These are phyloP conservation scores for Cetoscarus ocellatus DNA, from an alignment of 2,797 vertebrate species.

Conservation along the genomic window DNA sequence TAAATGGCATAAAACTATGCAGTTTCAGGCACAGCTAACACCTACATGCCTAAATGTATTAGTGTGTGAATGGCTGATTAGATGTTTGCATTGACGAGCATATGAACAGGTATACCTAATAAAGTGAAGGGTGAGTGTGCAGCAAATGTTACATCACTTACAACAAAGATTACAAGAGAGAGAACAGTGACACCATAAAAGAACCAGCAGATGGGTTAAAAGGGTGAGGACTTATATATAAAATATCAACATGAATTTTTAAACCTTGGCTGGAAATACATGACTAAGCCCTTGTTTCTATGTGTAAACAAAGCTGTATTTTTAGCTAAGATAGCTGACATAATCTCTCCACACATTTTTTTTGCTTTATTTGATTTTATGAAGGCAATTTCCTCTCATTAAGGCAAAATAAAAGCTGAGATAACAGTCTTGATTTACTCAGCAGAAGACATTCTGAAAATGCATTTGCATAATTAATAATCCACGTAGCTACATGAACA, in stretches of 20 bases:
- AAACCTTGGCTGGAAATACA: neutral
- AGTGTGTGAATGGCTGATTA: no score
- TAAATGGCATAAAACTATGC: no score
- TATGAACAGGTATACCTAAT: no score
- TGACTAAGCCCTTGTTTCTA: conserved; percentile 6
- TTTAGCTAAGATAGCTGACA: neutral
- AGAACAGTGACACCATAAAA: conserved; percentile 42
- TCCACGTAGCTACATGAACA: neutral
- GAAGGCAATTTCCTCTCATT: neutral
- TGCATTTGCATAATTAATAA: neutral
- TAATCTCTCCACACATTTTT: neutral
- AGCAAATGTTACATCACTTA: conserved; percentile 28
- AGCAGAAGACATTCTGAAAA: neutral
- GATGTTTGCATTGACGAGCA: no score
- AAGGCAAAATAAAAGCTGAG: neutral
- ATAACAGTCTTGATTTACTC: neutral
- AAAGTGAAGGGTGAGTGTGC: no score
- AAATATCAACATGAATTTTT: conserved; percentile 25
- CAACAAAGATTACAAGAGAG: conserved; percentile 30
- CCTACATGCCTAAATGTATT: no score
- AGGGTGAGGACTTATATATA: conserved; percentile 4
- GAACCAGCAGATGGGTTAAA: neutral
- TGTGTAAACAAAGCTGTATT: conserved; percentile 15
- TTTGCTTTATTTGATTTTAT: no score
- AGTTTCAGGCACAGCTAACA: no score